Base-by-base conservation (phyloP, 2,888 invertebrate species). In the Cryptosula pallasiana region DNA sequence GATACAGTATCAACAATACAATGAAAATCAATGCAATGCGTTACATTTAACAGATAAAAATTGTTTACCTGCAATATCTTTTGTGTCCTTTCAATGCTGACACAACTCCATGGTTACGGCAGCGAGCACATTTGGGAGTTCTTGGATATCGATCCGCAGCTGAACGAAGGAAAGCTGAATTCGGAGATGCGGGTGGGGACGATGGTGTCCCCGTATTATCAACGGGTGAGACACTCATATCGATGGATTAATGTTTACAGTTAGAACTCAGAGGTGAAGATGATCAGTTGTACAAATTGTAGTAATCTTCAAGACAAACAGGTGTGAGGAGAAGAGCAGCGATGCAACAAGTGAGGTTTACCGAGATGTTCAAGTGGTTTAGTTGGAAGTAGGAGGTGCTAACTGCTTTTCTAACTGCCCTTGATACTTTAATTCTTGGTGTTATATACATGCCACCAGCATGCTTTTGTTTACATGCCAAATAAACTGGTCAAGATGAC, bases 81-180 rank as follows among this genome's bases (percentile, higher is more conserved):
- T 88, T 88, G 77, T 85, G 85, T 75, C 87, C 87, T 87, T 97
- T 97, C 72, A 95, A 88, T 3, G 94, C 94, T 34, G 96, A 95
- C 73, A 97, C 96, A 76, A 95, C 95, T 78, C 97, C 97, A 88
- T 98, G 97, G 88, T 98, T 97, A 74, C 97, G 88, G 84, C 97
- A 98, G 72, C 97, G 89, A 73, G 97, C 97, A 87, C 95, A 97
- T 87, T 97, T 97, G 55, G 97, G 97, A 25, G 95, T 95, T 88
- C 96, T 88, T 87, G 95, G 95, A 86, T 95, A 96, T 80, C 95
- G 89, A 84, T 96, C 95, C 74, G 87, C 77, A 1, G 81, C 78
- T 32, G 63, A 63, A 72, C 79, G 72, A 71, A 80, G 75, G 71
- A 80, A 79, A 45, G 77, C 54, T 13, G 76, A 74, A 3, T 63